These are phyloP conservation scores for Sardina pilchardus DNA, from an alignment of 2,113 vertebrate species.

Conservation along the genomic window DNA sequence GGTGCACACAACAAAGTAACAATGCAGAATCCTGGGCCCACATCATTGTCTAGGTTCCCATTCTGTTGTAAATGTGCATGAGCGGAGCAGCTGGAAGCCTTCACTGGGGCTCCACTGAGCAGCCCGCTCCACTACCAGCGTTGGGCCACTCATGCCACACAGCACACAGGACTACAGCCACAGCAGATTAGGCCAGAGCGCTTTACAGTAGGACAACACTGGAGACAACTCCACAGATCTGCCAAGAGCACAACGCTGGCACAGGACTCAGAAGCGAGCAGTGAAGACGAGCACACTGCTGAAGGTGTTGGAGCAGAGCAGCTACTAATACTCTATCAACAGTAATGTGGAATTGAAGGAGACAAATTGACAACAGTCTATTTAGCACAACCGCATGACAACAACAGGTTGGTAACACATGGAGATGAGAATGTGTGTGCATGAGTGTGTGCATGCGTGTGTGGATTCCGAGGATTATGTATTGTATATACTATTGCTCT, in stretches of 20 bases:
- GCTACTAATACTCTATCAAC: too few species aligned
- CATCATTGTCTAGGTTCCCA: neutral
- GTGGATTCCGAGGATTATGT: neutral
- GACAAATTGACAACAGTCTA: neutral
- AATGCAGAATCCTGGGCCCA: neutral
- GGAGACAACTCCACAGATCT: neutral
- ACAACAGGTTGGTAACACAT: neutral
- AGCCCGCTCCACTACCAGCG: neutral
- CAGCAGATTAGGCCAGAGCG: neutral
- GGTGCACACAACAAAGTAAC: neutral
- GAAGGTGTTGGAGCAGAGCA: too few species aligned
- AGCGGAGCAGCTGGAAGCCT: neutral
- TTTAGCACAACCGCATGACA: neutral
- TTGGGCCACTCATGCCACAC: neutral
- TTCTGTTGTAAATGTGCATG: neutral
- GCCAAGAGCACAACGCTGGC: neutral
- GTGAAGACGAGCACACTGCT: too few species aligned
- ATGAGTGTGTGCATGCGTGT: slow-evolving; percentile 25
- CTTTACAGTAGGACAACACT: neutral
- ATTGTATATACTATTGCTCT: slow-evolving; percentile 41
- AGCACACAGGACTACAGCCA: neutral
- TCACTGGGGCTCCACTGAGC: neutral
- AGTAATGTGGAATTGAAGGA: neutral
- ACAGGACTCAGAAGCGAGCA: neutral
- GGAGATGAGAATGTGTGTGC: neutral